phyloP scores from a whole-genome alignment of 2,797 vertebrate species.

The Dromococcyx pavoninus region DNA sequence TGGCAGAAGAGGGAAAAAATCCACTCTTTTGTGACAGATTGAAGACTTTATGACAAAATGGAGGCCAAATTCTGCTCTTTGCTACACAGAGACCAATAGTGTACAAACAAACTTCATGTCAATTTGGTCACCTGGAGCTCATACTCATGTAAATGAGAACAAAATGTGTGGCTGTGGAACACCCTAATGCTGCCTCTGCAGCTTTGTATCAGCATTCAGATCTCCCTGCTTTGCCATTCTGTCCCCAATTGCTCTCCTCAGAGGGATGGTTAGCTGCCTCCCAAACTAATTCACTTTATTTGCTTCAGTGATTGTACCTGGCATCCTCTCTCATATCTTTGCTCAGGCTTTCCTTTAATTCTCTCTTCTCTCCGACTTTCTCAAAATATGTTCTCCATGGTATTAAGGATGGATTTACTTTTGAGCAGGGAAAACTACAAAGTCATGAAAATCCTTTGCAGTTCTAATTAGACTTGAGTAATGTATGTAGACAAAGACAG shows the following conservation, averaged over 20 bases:
- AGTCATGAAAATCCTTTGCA: constrained; percentile 25
- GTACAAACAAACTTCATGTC: not conserved
- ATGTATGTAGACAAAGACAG: constrained; percentile 21
- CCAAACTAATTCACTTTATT: constrained; percentile 39
- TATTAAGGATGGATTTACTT: constrained; percentile 53
- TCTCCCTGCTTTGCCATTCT: constrained; percentile 16
- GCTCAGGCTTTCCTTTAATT: constrained; percentile 13
- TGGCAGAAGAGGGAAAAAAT: not conserved
- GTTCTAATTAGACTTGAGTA: constrained; percentile 40
- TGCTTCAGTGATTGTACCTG: constrained; percentile 38
- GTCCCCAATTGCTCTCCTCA: not conserved
- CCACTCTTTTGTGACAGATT: not conserved
- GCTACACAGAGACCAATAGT: not conserved
- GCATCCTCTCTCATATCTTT: constrained; percentile 13
- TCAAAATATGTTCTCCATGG: not conserved
- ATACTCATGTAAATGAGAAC: not conserved
- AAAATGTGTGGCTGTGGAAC: not conserved
- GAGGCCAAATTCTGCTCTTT: not conserved
- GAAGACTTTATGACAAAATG: not conserved
- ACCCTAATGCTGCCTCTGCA: not conserved
- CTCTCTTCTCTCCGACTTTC: constrained; percentile 10
- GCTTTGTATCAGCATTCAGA: not conserved
- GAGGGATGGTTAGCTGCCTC: constrained; percentile 22
- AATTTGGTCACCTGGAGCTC: not conserved
- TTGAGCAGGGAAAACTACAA: constrained; percentile 7